A percentile compares a stretch with the other conserved stretches of the same genome.
phyloP scores from a whole-genome alignment of 2,888 invertebrate genomes.

The Leptinotarsa haldemani region DNA sequence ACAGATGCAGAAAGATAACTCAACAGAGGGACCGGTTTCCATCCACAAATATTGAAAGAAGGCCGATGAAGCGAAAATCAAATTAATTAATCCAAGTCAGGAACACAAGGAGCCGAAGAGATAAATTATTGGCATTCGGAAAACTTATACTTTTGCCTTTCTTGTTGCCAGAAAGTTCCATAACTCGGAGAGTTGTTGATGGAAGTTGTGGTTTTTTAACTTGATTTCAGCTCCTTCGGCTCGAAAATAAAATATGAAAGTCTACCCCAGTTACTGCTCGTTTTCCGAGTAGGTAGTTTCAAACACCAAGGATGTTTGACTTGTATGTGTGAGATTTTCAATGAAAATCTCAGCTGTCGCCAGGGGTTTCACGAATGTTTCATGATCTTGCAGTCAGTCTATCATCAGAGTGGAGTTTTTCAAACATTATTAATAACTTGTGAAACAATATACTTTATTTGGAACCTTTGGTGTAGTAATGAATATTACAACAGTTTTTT shows the following conservation, averaged over 20 bases:
- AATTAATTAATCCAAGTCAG: conserved; percentile 55
- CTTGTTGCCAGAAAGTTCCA: conserved; percentile 31
- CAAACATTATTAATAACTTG: too few species aligned
- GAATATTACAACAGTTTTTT: too few species aligned
- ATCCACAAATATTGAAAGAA: conserved; percentile 17
- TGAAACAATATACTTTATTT: too few species aligned
- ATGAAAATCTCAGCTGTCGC: neutral
- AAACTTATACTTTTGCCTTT: conserved; percentile 35
- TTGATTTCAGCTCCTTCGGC: conserved; percentile 27
- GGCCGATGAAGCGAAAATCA: conserved; percentile 41
- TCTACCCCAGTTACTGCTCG: conserved; percentile 20
- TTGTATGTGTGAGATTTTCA: conserved; percentile 1
- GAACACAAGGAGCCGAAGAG: conserved; percentile 51
- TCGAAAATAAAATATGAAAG: conserved; percentile 30
- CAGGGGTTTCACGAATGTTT: neutral
- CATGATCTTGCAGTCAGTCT: too few species aligned
- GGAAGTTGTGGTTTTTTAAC: conserved; percentile 34
- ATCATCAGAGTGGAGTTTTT: too few species aligned
- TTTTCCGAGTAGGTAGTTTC: conserved; percentile 15
- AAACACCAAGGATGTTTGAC: conserved; percentile 17
- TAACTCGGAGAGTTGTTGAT: conserved; percentile 32
- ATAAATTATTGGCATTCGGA: conserved; percentile 47
- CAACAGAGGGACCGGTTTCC: conserved; percentile 1
- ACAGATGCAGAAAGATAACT: conserved; percentile 19
- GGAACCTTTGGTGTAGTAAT: too few species aligned